Evolutionary conservation across 2,113 vertebrate genomes (phyloP), one percentile per base, ranked within the genome.

Genomic region (Boleophthalmus pectinirostris): DNA sequence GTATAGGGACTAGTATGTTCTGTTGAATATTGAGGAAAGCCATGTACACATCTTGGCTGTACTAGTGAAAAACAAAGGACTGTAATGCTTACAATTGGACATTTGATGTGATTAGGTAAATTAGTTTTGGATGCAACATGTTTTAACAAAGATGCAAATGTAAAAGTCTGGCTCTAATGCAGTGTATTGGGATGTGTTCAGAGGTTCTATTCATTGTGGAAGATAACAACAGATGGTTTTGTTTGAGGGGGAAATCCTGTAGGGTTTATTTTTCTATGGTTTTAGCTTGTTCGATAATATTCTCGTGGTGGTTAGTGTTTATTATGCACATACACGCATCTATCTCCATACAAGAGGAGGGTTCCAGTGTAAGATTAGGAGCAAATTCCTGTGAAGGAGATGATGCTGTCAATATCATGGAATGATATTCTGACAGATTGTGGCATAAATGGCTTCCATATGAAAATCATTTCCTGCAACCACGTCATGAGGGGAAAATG

Each of bases 201-300:
- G 70, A 84, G 69, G 65, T 18, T 74, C 73, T 64, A 47, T 81
- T 78, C 68, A 33, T 77, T 75, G 47, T 24, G 43, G 72, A 38
- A 54, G 73, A 81, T 81, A 83, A 74, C 71, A 82, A 76, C 86
- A 90, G 66, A 83, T 89, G 90, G 74, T 83, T 87, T 86, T 70
- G 85, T 75, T 87, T 87, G 74, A 75, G 54, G 74, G 71, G 79
- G 72, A 85, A 85, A 80, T 90, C 82, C 80, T 85, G 54, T 54
- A 63, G 70, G 66, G 77, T 88, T 89, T 83, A 82, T 87, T 86
- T 82, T 87, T 81, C 51, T 66, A 70, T 67, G 68, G 63, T 65
- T 63, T 82, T 83, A 87, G 82, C 74, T 73, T 82, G 82, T 81
- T 85, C 57, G 54, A 82, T 85, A 76, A 82, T 74, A 81, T 83